Conservation (phyloP, 2,113 vertebrate genomes). For the Xyliphius kryptos region DNA sequence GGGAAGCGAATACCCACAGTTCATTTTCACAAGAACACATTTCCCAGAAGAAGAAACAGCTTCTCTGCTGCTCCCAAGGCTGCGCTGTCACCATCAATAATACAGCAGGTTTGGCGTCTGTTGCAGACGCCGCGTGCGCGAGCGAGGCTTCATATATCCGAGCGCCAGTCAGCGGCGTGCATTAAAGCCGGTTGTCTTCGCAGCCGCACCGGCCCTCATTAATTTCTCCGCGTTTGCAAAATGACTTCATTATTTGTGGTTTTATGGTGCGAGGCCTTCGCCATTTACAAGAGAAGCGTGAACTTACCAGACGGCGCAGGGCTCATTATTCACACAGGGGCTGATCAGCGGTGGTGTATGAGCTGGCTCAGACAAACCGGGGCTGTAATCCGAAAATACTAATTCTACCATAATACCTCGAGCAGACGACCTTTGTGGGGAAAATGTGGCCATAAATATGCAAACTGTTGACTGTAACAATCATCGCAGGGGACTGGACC, state of each 20-base stretch:
- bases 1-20: constrained; percentile 26
- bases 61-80: constrained; percentile 23
- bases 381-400: too few relatives aligned
- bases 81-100: constrained; percentile 46
- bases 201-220: constrained; percentile 2
- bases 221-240: constrained; percentile 13
- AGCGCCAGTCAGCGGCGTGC: constrained; percentile 7
- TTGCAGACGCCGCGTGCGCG: constrained; percentile 1
- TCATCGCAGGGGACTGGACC: too few relatives aligned
- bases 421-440: too few relatives aligned
- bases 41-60: not conserved
- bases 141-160: not conserved
- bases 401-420: too few relatives aligned
- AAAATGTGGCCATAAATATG: too few relatives aligned
- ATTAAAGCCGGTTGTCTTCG: not conserved
- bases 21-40: constrained; percentile 29
- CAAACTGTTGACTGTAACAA: too few relatives aligned
- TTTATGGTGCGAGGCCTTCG: constrained; percentile 14
- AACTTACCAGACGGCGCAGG: not conserved
- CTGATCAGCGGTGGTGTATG: not conserved
- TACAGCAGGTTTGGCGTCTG: constrained; percentile 2
- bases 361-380: too few relatives aligned
- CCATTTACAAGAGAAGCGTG: not conserved
- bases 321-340: constrained; percentile 1
- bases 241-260: constrained; percentile 16